A percentile compares a stretch with the other conserved stretches of the same genome.
Conservation (phyloP, 2,888 invertebrate genomes). For the Uloborus plumipes region DNA sequence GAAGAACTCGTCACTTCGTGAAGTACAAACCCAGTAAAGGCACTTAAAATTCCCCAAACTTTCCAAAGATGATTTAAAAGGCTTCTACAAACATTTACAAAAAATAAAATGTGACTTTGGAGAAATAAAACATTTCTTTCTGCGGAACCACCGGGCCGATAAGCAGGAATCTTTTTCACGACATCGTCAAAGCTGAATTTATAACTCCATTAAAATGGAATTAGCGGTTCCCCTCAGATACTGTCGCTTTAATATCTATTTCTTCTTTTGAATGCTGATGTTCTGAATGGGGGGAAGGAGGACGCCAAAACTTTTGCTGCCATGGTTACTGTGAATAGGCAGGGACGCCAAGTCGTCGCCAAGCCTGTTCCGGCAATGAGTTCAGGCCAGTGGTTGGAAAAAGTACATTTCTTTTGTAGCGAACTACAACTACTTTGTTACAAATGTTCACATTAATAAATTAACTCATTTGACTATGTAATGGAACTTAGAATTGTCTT, state of each 20-base stretch:
- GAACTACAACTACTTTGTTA: too few relatives aligned
- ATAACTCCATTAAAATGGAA: constrained; percentile 62
- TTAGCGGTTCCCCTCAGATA: constrained; percentile 40
- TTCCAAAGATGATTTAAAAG: constrained; percentile 54
- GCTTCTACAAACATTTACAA: constrained; percentile 5
- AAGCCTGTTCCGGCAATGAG: neutral
- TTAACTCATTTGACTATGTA: too few relatives aligned
- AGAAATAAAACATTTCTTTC: constrained; percentile 45
- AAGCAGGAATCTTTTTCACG: constrained; percentile 55
- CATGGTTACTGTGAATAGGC: too few relatives aligned
- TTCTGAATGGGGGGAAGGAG: constrained; percentile 12
- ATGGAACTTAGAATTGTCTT: too few relatives aligned
- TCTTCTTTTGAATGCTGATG: constrained; percentile 58
- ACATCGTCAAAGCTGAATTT: constrained; percentile 62
- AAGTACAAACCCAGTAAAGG: too few relatives aligned
- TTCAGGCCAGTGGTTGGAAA: too few relatives aligned
- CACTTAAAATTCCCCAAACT: too few relatives aligned
- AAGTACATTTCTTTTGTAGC: too few relatives aligned
- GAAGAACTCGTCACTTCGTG: too few relatives aligned
- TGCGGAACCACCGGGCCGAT: constrained; percentile 18
- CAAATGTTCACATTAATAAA: too few relatives aligned
- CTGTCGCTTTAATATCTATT: constrained; percentile 50
- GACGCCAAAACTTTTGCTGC: constrained; percentile 21
- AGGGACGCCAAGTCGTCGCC: constrained; percentile 21
- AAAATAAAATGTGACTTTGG: constrained; percentile 33